phyloP scores from a whole-genome alignment of 2,888 invertebrate species.

The Dasypolia templi region DNA sequence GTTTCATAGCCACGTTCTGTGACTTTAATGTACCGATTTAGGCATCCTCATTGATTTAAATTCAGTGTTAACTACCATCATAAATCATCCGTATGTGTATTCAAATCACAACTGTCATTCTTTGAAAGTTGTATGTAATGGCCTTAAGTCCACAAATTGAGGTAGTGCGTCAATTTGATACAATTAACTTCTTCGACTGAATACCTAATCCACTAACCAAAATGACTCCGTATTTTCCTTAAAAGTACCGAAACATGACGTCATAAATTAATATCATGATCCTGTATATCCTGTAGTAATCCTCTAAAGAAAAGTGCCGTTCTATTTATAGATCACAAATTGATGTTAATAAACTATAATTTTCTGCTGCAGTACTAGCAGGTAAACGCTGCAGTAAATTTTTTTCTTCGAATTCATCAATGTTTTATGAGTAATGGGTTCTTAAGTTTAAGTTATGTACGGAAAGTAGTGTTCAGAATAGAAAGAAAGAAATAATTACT shows the following conservation, averaged over 20 bases:
- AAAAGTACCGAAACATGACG: neutral
- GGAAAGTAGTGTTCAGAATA: neutral
- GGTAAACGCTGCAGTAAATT: slow-evolving; percentile 42
- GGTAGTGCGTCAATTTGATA: neutral
- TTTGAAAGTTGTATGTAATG: neutral
- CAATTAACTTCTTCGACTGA: neutral
- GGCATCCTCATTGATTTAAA: neutral
- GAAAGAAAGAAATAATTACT: neutral
- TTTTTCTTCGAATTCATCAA: slow-evolving; percentile 51
- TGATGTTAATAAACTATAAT: slow-evolving; percentile 22
- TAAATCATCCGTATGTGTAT: neutral
- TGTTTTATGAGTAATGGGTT: slow-evolving; percentile 22
- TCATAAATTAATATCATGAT: slow-evolving; percentile 16
- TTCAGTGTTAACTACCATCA: neutral
- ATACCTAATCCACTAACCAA: neutral
- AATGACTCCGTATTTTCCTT: slow-evolving; percentile 5
- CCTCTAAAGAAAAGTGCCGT: neutral
- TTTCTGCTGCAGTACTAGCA: neutral
- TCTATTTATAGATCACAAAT: slow-evolving; percentile 18
- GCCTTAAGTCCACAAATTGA: neutral
- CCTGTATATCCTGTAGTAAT: neutral
- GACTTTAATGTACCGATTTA: too few relatives aligned
- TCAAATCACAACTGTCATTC: neutral
- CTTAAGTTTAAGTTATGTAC: neutral
- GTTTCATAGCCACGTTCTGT: neutral